Percentiles rank a stretch among this genome's conserved stretches.
Conservation (phyloP, 2,113 vertebrate genomes). For the Seriola dumerili region DNA sequence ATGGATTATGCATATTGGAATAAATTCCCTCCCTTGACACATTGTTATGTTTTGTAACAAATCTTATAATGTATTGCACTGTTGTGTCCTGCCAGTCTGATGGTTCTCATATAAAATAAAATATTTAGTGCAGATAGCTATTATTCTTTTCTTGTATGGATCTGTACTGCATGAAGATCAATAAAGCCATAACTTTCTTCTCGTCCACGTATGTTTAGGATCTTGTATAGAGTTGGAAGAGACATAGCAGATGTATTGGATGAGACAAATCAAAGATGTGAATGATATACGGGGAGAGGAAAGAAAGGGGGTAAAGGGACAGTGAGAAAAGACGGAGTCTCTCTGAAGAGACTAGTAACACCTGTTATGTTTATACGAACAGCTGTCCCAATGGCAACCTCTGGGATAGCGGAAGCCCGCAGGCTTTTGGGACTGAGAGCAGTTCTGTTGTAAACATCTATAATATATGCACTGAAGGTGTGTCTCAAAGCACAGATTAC, state of each 20-base stretch:
- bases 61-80: background rate
- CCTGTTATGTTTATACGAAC: slow-evolving; percentile 70
- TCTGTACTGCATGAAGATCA: background rate
- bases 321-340: slow-evolving; percentile 15
- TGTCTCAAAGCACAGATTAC: slow-evolving; percentile 18
- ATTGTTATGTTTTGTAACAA: background rate
- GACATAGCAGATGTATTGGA: background rate
- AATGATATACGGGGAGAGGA: background rate
- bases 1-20: slow-evolving; percentile 12
- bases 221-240: background rate
- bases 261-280: slow-evolving; percentile 1
- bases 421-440: slow-evolving; percentile 50
- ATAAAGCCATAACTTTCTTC: background rate
- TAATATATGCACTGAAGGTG: slow-evolving; percentile 50
- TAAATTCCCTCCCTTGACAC: background rate
- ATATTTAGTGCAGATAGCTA: background rate
- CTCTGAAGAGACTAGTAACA: slow-evolving; percentile 56
- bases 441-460: slow-evolving; percentile 54
- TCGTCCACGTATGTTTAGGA: background rate
- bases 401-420: slow-evolving; percentile 31
- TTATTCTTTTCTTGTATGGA: background rate
- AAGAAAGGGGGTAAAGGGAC: slow-evolving; percentile 19
- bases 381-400: slow-evolving; percentile 60
- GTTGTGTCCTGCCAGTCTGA: background rate
- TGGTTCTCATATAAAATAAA: background rate